Evolutionary conservation across 1,140 invertebrate genomes (phyloP).

Genomic region (Ylistrum balloti): DNA sequence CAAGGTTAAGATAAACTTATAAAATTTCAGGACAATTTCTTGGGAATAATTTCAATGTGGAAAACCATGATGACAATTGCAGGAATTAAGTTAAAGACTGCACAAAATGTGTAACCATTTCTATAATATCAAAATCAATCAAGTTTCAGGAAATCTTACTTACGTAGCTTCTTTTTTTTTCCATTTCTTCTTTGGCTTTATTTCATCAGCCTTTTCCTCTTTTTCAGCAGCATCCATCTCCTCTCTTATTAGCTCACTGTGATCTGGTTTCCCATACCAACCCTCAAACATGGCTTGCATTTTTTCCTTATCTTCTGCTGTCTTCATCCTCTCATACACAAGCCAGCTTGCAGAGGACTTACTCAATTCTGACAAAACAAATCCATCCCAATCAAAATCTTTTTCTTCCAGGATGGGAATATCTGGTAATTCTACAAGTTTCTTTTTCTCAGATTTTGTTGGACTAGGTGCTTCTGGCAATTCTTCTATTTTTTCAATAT

Average conservation of each 20-base stretch:
- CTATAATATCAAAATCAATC: too few species aligned
- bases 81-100: too few species aligned
- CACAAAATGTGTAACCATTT: too few species aligned
- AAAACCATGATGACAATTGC: too few species aligned
- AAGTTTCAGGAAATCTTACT: slow-evolving; percentile 50
- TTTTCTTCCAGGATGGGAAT: slow-evolving; percentile 42
- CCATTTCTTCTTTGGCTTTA: slow-evolving; percentile 72
- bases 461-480: slow-evolving; percentile 44
- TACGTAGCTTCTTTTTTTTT: slow-evolving; percentile 75
- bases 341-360: slow-evolving; percentile 78
- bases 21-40: too few species aligned
- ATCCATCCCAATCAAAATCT: slow-evolving; percentile 78
- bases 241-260: slow-evolving; percentile 73
- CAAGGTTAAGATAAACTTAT: too few species aligned
- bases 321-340: slow-evolving; percentile 73
- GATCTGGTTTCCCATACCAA: slow-evolving; percentile 75
- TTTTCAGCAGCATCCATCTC: slow-evolving; percentile 60
- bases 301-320: slow-evolving; percentile 64
- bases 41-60: too few species aligned
- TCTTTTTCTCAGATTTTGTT: not conserved
- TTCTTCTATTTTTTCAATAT: slow-evolving; percentile 53
- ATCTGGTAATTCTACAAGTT: not conserved
- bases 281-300: slow-evolving; percentile 67
- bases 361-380: slow-evolving; percentile 75
- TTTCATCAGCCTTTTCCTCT: slow-evolving; percentile 55